These are phyloP conservation scores for Drosophila nigrodunni DNA, from an alignment of 1,140 invertebrate genomes.

Conservation along the genomic window DNA sequence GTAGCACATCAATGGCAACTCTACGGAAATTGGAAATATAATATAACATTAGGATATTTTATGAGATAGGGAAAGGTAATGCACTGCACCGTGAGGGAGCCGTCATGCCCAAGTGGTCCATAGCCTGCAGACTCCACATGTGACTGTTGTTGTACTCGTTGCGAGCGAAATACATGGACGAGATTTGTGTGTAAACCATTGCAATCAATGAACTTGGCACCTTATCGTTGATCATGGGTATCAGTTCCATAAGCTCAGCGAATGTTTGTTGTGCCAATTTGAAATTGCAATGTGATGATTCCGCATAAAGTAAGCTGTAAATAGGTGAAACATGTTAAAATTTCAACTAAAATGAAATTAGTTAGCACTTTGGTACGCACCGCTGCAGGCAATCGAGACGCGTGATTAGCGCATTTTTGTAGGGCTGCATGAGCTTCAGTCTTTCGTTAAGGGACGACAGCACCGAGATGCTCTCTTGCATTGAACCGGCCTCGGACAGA, in stretches of 20 bases:
- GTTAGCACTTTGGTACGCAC: slow-evolving; percentile 81
- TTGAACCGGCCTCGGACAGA: slow-evolving; percentile 94
- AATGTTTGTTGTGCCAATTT: slow-evolving; percentile 84
- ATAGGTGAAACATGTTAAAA: neutral
- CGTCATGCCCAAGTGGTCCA: slow-evolving; percentile 87
- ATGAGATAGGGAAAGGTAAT: neutral
- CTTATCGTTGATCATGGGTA: slow-evolving; percentile 23
- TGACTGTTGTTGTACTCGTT: slow-evolving; percentile 92
- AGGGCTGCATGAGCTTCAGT: slow-evolving; percentile 86
- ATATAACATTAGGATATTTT: no score
- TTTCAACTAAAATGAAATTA: neutral
- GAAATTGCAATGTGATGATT: slow-evolving; percentile 92
- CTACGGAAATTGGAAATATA: slow-evolving; percentile 67
- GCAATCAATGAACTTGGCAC: slow-evolving; percentile 86
- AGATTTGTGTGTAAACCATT: slow-evolving; percentile 91
- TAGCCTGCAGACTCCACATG: slow-evolving; percentile 90
- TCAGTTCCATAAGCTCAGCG: slow-evolving; percentile 54
- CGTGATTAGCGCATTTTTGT: slow-evolving; percentile 85
- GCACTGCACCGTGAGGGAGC: slow-evolving; percentile 86
- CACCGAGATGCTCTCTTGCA: slow-evolving; percentile 89
- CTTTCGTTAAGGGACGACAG: slow-evolving; percentile 87
- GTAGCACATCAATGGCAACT: slow-evolving; percentile 91
- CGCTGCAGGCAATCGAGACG: slow-evolving; percentile 91
- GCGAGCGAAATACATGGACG: slow-evolving; percentile 91
- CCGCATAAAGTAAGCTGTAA: slow-evolving; percentile 91